Evolutionary conservation across 2,888 invertebrate genomes (phyloP).

Genomic region (Platycnemis pennipes): DNA sequence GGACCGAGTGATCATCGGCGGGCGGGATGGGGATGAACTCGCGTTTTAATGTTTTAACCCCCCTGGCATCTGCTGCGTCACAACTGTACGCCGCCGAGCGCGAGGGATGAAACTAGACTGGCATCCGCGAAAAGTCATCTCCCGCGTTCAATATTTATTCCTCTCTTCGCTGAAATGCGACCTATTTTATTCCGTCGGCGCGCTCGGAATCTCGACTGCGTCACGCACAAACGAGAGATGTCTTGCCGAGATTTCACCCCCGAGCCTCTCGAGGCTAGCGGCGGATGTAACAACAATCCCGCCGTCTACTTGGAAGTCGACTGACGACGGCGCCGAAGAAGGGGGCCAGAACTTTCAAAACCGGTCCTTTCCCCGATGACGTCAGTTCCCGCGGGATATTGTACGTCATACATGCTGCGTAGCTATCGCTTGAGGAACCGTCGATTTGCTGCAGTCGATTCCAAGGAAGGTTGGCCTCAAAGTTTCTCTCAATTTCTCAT

Average conservation of each 20-base stretch:
- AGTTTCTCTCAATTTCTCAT: background rate
- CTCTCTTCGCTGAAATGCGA: background rate
- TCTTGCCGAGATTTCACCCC: background rate
- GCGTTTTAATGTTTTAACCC: no score
- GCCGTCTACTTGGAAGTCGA: background rate
- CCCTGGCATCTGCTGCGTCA: background rate
- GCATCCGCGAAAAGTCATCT: background rate
- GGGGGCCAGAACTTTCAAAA: background rate
- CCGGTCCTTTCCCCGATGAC: slow-evolving; percentile 14
- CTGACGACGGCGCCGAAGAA: background rate
- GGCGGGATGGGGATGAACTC: no score
- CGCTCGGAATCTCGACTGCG: background rate
- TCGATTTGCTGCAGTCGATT: background rate
- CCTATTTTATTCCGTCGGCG: background rate
- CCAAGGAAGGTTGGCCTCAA: background rate
- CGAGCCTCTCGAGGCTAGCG: background rate
- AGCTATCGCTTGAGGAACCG: background rate
- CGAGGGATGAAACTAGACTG: background rate
- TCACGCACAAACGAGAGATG: background rate
- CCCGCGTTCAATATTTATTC: background rate
- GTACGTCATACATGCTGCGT: background rate
- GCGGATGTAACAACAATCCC: background rate
- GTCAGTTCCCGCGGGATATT: background rate
- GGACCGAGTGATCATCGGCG: no score
- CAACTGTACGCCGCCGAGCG: background rate